A percentile compares a stretch with the other conserved stretches of the same genome.
These are phyloP conservation scores for Tangara arthus DNA, from an alignment of 2,797 vertebrate genomes.

Conservation along the genomic window DNA sequence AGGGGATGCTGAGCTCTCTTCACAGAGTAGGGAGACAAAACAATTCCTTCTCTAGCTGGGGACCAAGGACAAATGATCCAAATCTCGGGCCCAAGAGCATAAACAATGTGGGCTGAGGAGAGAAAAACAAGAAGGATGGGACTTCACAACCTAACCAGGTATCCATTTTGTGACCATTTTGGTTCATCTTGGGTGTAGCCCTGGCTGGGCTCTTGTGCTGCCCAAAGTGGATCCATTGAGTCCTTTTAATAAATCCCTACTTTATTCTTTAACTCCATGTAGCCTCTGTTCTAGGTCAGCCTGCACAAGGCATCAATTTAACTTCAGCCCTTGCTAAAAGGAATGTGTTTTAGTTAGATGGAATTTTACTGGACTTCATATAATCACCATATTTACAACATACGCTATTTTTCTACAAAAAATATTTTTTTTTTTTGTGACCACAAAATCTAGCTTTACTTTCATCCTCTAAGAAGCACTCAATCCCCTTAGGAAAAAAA, in stretches of 20 bases:
- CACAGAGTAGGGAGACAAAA: not conserved
- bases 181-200: not conserved
- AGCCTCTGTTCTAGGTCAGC: not conserved
- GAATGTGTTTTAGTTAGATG: not conserved
- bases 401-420: not conserved
- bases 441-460: not conserved
- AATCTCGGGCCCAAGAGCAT: accelerated
- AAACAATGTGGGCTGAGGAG: accelerated
- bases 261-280: accelerated
- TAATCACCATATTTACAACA: not conserved
- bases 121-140: not conserved
- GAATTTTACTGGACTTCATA: not conserved
- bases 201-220: not conserved
- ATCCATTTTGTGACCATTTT: not conserved
- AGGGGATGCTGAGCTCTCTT: not conserved
- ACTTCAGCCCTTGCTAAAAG: not conserved
- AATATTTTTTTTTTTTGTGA: not conserved
- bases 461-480: not conserved
- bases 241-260: not conserved
- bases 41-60: not conserved
- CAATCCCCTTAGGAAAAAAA: too few relatives aligned
- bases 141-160: too few relatives aligned
- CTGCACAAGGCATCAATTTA: not conserved
- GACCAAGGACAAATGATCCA: not conserved
- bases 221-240: not conserved